phyloP scores from a whole-genome alignment of 1,140 invertebrate species.

The Zaprionus ornatus region DNA sequence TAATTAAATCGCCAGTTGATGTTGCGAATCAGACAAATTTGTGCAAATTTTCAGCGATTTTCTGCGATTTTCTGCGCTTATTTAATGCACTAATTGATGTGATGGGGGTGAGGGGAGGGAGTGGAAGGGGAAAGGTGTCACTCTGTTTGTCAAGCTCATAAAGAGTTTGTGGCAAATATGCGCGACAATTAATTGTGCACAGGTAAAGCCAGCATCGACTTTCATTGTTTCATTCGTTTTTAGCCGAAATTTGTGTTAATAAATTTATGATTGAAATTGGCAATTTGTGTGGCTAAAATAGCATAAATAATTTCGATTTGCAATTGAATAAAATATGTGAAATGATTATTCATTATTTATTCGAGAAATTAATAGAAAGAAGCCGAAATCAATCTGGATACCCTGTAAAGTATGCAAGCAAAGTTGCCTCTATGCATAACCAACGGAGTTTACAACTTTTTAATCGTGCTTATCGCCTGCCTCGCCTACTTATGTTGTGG shows the following conservation, averaged over 20 bases:
- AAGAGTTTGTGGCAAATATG: not conserved
- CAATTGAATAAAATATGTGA: not conserved
- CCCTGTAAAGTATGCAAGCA: not conserved
- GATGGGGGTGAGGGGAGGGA: not conserved
- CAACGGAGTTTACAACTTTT: constrained; percentile 17
- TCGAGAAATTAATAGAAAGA: not conserved
- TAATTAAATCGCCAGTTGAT: constrained; percentile 32
- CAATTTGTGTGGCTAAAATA: not conserved
- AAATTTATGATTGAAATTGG: not conserved
- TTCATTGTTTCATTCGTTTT: not conserved
- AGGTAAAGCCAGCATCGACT: not conserved
- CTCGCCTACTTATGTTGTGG: constrained; percentile 23
- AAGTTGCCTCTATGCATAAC: not conserved
- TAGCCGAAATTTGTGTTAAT: not conserved
- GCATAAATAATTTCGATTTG: not conserved
- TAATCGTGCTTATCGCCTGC: constrained; percentile 43
- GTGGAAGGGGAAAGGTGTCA: not conserved
- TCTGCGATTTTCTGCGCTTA: constrained; percentile 14
- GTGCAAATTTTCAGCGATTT: not conserved
- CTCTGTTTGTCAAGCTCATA: not conserved
- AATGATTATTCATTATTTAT: not conserved
- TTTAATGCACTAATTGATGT: constrained; percentile 32
- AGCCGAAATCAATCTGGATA: not conserved
- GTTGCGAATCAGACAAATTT: not conserved
- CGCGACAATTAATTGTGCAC: not conserved